Evolutionary conservation across 2,888 invertebrate species (phyloP), one percentile per base, ranked within the genome.

Genomic region (Hemistola chrysoprasaria): DNA sequence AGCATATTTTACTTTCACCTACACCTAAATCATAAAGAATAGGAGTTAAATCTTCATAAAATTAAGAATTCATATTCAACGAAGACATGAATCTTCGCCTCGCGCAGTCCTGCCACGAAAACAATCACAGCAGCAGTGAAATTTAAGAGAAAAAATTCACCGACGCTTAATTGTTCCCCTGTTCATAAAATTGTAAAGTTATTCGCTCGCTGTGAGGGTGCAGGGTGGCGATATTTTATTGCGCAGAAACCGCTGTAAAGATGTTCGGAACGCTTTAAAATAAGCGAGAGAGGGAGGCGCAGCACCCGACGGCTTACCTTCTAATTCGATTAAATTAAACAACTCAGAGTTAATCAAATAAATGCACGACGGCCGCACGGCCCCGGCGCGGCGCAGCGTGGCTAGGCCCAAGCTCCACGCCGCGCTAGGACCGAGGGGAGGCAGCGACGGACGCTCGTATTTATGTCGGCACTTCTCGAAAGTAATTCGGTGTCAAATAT

Each of bases 311-410:
- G 65, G 78, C 78, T 82, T 76, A 80, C 84, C 81, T 85, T 81
- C 77, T 87, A 87, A 88, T 81, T 87, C 84, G 83, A 87, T 88
- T 88, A 88, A 88, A 89, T 88, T 89, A 90, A 89, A 88, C 86
- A 89, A 88, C 87, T 87, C 86, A 65, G 78, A 87, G 87, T 89
- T 90, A 89, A 90, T 90, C 90, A 90, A 90, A 90, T 89, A 90
- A 90, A 88, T 88, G 88, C 82, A 78, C 66, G 71, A 74, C 75
- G 79, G 83, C 75, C 78, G 75, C 62, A 56, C 66, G 62, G 65
- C 42, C 62, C 66, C 63, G 47, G 62, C 42, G 51, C 59, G 47
- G 43, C 27, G 50, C 40, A 43, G 16, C 16, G 3, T 16, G 16
- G 16, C 16, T 4, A 2, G 16, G 16, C 16, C 16, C 16, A 4